Base-by-base conservation (phyloP, 2,888 invertebrate species). In the Drosophila yooni region DNA sequence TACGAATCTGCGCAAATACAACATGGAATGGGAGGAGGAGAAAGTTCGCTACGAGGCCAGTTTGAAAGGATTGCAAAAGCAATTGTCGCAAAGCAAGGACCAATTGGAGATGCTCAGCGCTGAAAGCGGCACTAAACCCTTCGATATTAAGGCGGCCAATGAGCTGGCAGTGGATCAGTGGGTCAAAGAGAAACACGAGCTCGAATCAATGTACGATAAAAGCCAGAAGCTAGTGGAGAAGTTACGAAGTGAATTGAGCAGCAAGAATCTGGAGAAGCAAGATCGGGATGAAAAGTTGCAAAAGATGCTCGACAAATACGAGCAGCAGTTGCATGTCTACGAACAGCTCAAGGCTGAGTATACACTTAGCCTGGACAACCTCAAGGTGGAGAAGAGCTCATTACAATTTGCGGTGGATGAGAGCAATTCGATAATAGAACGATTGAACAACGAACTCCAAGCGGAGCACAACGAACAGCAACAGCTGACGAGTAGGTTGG, bases 1-100 rank as follows among this genome's bases (percentile, higher is more conserved):
- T 2, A 76, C 76, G 10, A 91, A 88, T 53, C 56, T 91, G 15
- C 84, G 81, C 11, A 84, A 76, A 27, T 89, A 84, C 60, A 90
- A 83, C 29, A 48, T 57, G 3, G 83, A 89, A 25, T 90, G 91
- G 91, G 79, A 58, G 46, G 75, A 83, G 4, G 51, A 46, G 25
- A 82, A 58, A 27, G 71, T 70, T 0, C 31, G 33, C 0, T 90
- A 90, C 58, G 83, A 89, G 38, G 27, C 7, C 6, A 71, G 15
- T 2, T 59, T 90, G n/a, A 29, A 69, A 13, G 51, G 56, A 0
- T 38, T 91, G 7, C 48, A 81, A 25, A 51, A 63, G 0, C 51
- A 70, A 40, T 7, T 82, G 8, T 27, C 65, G 50, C 27, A 53
- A 36, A 36, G 70, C 61, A 65, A 81, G 67, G 31, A 52, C 15